Conservation (phyloP, 2,113 vertebrate species). For the Pterocles burchelli region DNA sequence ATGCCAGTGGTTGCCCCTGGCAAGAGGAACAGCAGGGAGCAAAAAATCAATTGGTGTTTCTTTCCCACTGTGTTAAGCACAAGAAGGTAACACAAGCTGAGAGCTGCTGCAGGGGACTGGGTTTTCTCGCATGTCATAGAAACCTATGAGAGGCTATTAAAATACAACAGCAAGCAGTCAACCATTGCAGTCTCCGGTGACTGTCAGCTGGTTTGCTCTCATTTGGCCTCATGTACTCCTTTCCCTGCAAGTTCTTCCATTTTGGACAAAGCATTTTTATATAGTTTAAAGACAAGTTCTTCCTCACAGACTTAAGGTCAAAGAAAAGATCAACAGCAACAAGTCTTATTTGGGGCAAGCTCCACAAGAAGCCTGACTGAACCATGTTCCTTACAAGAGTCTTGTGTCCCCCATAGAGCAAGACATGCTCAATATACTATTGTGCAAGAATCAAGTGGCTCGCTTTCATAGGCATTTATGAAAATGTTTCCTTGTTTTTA, state of each 20-base stretch:
- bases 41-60: constrained; percentile 49
- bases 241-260: not conserved
- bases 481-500: not conserved
- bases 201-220: not conserved
- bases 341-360: not conserved
- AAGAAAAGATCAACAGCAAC: not conserved
- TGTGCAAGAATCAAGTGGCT: not conserved
- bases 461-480: fast-evolving
- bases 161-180: constrained; percentile 14
- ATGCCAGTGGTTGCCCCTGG: constrained; percentile 1
- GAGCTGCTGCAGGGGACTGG: not conserved
- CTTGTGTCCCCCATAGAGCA: not conserved
- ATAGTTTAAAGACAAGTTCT: not conserved
- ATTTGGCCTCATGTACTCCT: not conserved
- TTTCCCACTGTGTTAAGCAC: constrained; percentile 52
- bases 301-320: not conserved
- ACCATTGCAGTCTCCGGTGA: not conserved
- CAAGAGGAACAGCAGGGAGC: not conserved
- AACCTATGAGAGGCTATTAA: constrained; percentile 62
- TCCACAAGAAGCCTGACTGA: not conserved
- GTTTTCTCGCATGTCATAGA: not conserved
- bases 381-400: not conserved
- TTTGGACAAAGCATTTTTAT: not conserved
- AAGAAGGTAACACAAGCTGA: constrained; percentile 1
- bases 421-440: not conserved